Evolutionary conservation across 2,888 invertebrate species (phyloP).

Genomic region (Cheilosia urbana): DNA sequence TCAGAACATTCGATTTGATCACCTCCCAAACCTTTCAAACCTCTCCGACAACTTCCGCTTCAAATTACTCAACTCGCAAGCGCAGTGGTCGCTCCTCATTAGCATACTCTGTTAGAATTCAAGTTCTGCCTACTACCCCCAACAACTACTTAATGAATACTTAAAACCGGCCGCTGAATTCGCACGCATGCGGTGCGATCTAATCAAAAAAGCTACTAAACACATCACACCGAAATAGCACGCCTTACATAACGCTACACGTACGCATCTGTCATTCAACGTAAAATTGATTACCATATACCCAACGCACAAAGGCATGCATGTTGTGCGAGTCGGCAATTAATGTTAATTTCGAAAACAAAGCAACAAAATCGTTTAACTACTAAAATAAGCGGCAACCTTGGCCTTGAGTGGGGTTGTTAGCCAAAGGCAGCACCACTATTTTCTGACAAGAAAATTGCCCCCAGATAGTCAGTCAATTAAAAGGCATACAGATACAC

Average conservation of each 20-base stretch:
- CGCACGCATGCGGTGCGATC: slow-evolving; percentile 30
- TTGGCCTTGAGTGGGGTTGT: slow-evolving; percentile 71
- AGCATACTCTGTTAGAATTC: slow-evolving; percentile 35
- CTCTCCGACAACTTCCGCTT: slow-evolving; percentile 46
- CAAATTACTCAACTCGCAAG: slow-evolving; percentile 29
- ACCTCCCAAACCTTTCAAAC: slow-evolving; percentile 22
- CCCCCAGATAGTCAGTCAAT: neutral
- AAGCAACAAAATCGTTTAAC: neutral
- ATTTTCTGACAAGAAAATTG: slow-evolving; percentile 33
- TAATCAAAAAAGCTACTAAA: slow-evolving; percentile 1
- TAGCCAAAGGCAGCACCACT: slow-evolving; percentile 53
- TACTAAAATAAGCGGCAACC: slow-evolving; percentile 38
- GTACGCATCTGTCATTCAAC: slow-evolving; percentile 44
- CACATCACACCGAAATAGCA: slow-evolving; percentile 10
- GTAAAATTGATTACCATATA: slow-evolving; percentile 43
- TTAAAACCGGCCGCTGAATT: slow-evolving; percentile 15
- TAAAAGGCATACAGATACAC: slow-evolving; percentile 2
- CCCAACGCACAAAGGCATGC: slow-evolving; percentile 8
- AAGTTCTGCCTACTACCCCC: slow-evolving; percentile 26
- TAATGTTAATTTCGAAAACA: slow-evolving; percentile 45
- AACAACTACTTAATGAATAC: slow-evolving; percentile 44
- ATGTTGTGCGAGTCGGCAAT: slow-evolving; percentile 42
- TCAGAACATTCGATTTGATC: slow-evolving; percentile 10
- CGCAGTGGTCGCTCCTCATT: slow-evolving; percentile 10
- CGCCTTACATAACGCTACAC: slow-evolving; percentile 32